Conservation (phyloP, 2,113 vertebrate genomes). For the Pelusios castaneus region DNA sequence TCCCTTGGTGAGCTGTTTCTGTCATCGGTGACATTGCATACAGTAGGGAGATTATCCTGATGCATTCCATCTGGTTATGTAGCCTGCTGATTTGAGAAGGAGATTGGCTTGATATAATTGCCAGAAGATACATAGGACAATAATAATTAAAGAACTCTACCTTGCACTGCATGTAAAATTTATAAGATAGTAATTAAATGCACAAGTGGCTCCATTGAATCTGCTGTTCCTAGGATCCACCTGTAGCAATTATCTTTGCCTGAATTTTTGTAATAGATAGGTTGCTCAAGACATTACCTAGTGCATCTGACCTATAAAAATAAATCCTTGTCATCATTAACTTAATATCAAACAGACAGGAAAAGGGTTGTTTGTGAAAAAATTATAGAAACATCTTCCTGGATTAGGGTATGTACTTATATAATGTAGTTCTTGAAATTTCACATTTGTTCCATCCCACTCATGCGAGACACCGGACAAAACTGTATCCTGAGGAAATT, state of each 20-base stretch:
- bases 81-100: conserved; percentile 19
- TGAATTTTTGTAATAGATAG: background rate
- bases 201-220: conserved; percentile 18
- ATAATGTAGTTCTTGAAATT: conserved; percentile 32
- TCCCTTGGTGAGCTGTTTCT: background rate
- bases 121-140: background rate
- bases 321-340: conserved; percentile 11
- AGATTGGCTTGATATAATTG: conserved; percentile 39
- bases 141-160: background rate
- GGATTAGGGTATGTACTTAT: background rate
- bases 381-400: conserved; percentile 13
- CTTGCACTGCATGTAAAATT: background rate
- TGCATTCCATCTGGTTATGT: background rate
- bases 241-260: conserved; percentile 17
- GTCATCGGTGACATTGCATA: background rate
- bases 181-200: conserved; percentile 20
- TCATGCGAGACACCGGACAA: conserved; percentile 13
- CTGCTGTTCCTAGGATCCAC: conserved; percentile 25
- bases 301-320: background rate
- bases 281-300: conserved; percentile 22
- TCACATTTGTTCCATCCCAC: conserved; percentile 16
- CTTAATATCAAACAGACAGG: conserved; percentile 5
- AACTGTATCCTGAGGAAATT: background rate
- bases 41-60: background rate
- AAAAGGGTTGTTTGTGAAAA: conserved; percentile 26